phyloP scores from a whole-genome alignment of 2,113 vertebrate genomes.

The Sylvietta virens region DNA sequence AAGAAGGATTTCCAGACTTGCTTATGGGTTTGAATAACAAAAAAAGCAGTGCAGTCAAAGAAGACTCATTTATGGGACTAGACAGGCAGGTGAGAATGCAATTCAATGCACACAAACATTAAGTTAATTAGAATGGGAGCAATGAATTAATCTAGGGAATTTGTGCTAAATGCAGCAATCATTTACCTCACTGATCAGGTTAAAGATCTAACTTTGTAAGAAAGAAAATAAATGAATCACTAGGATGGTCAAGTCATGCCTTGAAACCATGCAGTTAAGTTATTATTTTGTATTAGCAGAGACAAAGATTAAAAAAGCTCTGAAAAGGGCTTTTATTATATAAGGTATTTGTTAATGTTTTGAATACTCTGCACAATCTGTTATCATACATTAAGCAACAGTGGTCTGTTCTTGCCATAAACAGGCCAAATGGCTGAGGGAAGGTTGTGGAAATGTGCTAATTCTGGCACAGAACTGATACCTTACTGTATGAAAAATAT shows the following conservation, averaged over 20 bases:
- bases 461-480: not conserved
- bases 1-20: not conserved
- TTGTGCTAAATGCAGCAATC: conserved; percentile 22
- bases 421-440: not conserved
- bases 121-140: conserved; percentile 31
- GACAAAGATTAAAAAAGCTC: not conserved
- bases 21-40: not conserved
- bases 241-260: not conserved
- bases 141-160: conserved; percentile 27
- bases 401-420: not conserved
- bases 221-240: not conserved
- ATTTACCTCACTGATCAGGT: conserved; percentile 27
- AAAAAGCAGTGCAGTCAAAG: not conserved
- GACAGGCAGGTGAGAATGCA: conserved; percentile 15
- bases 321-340: not conserved
- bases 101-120: conserved; percentile 3
- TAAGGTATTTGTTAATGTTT: not conserved
- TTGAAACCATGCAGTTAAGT: not conserved
- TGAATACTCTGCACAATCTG: not conserved
- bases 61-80: not conserved
- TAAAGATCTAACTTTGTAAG: conserved; percentile 7
- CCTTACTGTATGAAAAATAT: not conserved
- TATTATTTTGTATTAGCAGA: not conserved
- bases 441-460: not conserved
- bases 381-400: not conserved